Evolutionary conservation across 2,113 vertebrate genomes (phyloP).

Genomic region (Piaya cayana): DNA sequence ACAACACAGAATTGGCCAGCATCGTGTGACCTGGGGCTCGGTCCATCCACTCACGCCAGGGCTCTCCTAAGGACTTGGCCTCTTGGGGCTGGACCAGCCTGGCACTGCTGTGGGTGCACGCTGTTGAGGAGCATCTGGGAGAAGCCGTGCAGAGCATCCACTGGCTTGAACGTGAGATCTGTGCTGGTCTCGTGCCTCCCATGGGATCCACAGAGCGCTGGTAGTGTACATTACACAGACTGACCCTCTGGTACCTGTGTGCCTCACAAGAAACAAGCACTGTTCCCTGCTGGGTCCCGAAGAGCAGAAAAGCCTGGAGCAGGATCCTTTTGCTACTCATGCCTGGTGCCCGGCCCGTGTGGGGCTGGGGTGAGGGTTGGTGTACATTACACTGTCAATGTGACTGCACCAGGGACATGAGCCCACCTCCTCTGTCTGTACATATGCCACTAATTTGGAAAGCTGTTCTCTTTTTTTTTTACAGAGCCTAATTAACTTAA

Average conservation of each 20-base stretch:
- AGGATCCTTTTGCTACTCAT: neutral
- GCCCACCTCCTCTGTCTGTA: slow-evolving; percentile 38
- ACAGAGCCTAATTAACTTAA: slow-evolving; percentile 78
- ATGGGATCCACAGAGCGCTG: neutral
- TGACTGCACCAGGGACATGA: slow-evolving; percentile 47
- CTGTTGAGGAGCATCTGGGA: neutral
- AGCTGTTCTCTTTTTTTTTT: slow-evolving; percentile 60
- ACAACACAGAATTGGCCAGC: slow-evolving; percentile 82
- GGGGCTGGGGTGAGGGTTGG: neutral
- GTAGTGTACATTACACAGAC: slow-evolving; percentile 38
- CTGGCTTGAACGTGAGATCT: accelerated
- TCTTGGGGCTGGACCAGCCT: neutral
- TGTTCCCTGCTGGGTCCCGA: neutral
- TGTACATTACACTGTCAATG: slow-evolving; percentile 71
- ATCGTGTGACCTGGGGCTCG: slow-evolving; percentile 65
- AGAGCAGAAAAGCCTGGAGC: neutral
- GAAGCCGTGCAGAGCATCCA: neutral
- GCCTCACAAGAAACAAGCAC: neutral
- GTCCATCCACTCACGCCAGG: neutral
- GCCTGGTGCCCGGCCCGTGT: neutral
- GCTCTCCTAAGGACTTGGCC: neutral
- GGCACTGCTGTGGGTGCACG: neutral
- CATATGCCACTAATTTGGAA: slow-evolving; percentile 54
- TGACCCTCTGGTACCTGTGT: neutral
- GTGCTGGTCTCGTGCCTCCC: neutral